Conservation (phyloP, 1,140 invertebrate species). For the Listronotus oregonensis region DNA sequence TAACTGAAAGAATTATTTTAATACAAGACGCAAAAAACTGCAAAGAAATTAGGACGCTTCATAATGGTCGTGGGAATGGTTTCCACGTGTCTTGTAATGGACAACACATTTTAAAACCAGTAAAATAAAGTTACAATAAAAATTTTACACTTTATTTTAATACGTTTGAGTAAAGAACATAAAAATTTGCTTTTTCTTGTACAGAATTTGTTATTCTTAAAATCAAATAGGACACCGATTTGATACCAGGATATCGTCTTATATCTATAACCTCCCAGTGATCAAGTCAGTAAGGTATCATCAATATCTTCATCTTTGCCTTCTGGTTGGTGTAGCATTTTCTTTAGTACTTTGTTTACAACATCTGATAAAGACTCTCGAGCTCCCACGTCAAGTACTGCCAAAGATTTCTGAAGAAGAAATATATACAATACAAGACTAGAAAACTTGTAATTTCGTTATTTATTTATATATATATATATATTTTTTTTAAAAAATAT, state of each 20-base stretch:
- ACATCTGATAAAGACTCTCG: constrained; percentile 87
- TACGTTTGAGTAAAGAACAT: constrained; percentile 11
- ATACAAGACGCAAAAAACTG: too few relatives aligned
- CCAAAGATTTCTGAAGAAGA: constrained; percentile 69
- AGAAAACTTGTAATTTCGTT: background rate
- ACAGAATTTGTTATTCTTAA: constrained; percentile 2
- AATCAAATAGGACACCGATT: constrained; percentile 9
- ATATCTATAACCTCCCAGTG: constrained; percentile 14
- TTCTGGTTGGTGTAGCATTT: constrained; percentile 74
- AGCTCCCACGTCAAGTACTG: constrained; percentile 82
- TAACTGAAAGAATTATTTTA: too few relatives aligned
- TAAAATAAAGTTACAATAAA: background rate
- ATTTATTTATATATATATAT: constrained; percentile 21
- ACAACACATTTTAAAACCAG: too few relatives aligned
- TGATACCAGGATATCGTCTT: background rate
- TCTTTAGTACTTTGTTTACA: constrained; percentile 79
- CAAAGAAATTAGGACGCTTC: too few relatives aligned
- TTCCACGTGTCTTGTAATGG: too few relatives aligned
- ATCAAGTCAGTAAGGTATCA: constrained; percentile 83
- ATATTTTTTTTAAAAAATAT: background rate
- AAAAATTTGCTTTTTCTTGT: background rate
- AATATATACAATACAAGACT: constrained; percentile 38
- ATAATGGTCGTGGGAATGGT: too few relatives aligned
- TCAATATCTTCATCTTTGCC: constrained; percentile 89
- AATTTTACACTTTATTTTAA: constrained; percentile 1